These are phyloP conservation scores for Brachionus asplanchnoidis DNA, from an alignment of 1,140 invertebrate species.

Conservation along the genomic window DNA sequence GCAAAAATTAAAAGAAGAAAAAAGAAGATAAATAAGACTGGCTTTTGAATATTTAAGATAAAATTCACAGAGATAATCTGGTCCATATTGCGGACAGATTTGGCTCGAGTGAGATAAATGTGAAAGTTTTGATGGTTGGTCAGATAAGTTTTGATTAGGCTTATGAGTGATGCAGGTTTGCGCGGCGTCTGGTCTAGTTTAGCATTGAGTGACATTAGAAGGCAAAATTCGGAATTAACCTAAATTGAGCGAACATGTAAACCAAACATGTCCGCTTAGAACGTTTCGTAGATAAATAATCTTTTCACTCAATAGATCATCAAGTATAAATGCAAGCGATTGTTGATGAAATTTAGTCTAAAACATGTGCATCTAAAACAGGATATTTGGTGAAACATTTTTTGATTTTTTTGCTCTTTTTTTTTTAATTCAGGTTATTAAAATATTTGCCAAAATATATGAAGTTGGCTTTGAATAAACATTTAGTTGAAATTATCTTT, in stretches of 20 bases:
- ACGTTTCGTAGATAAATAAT: neutral
- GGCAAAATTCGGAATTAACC: constrained; percentile 20
- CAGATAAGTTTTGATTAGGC: neutral
- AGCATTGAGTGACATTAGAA: neutral
- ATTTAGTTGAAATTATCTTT: neutral
- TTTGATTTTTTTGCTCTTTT: neutral
- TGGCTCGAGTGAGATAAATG: neutral
- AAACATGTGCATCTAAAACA: constrained; percentile 14
- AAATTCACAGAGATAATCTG: neutral
- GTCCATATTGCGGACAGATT: neutral
- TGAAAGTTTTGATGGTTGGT: neutral
- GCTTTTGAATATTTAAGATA: neutral
- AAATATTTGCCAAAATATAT: constrained; percentile 18
- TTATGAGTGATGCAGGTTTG: neutral
- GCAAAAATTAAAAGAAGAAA: neutral
- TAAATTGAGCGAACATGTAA: neutral
- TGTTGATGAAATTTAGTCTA: neutral
- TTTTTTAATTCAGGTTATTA: constrained; percentile 24
- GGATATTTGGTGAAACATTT: constrained; percentile 18
- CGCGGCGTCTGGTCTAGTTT: neutral
- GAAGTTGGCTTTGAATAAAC: neutral
- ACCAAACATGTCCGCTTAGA: constrained; percentile 2
- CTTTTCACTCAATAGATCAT: constrained; percentile 32
- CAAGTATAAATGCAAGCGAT: neutral
- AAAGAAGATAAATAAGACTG: neutral